Evolutionary conservation across 2,113 vertebrate genomes (phyloP).

Genomic region (Boulengeromyrus knoepffleri): DNA sequence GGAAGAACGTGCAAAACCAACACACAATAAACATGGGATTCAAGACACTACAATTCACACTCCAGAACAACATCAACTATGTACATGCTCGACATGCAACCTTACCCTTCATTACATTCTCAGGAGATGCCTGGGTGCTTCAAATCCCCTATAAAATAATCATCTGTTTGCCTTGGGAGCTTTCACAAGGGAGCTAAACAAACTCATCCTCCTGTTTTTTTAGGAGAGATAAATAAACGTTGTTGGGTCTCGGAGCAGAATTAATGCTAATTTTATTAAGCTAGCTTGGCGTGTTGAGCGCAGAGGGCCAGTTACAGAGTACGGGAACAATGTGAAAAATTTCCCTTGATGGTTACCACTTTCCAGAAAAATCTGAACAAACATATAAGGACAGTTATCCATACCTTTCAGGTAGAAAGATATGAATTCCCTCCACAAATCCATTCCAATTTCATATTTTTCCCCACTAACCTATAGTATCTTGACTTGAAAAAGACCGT

Average conservation of each 20-base stretch:
- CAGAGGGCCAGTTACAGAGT: background rate
- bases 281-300: background rate
- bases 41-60: constrained; percentile 25
- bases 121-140: constrained; percentile 23
- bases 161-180: constrained; percentile 11
- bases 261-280: background rate
- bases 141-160: constrained; percentile 33
- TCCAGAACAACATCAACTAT: constrained; percentile 29
- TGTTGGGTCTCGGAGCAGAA: background rate
- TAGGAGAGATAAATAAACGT: background rate
- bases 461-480: background rate
- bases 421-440: background rate
- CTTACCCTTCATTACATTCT: constrained; percentile 30
- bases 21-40: background rate
- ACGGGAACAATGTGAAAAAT: constrained; percentile 1
- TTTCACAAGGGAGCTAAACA: constrained; percentile 22
- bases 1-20: background rate
- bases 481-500: background rate
- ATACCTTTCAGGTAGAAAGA: background rate
- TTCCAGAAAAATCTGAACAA: background rate
- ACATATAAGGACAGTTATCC: background rate
- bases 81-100: constrained; percentile 29
- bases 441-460: background rate
- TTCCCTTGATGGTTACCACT: background rate
- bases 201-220: constrained; percentile 17